phyloP scores from a whole-genome alignment of 2,113 vertebrate genomes.

The Syngnathus typhle region DNA sequence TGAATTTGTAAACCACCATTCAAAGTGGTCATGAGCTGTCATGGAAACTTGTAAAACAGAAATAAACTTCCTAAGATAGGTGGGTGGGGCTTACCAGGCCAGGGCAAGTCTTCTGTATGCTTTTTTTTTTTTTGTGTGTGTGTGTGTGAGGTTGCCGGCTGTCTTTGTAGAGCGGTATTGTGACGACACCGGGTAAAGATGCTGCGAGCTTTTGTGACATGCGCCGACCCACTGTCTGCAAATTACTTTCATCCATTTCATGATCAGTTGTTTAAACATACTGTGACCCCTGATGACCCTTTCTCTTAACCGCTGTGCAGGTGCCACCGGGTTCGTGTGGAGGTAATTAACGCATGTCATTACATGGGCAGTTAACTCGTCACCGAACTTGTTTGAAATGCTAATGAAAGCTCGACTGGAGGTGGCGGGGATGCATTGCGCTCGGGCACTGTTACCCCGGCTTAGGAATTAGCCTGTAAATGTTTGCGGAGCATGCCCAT shows the following conservation, averaged over 20 bases:
- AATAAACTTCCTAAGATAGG: slow-evolving; percentile 4
- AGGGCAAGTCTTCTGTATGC: background rate
- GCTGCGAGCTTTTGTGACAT: background rate
- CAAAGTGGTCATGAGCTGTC: slow-evolving; percentile 13
- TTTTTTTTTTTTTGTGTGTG: background rate
- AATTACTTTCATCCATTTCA: background rate
- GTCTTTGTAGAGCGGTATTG: background rate
- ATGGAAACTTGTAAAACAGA: slow-evolving; percentile 7
- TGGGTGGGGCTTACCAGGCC: background rate
- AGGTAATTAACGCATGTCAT: slow-evolving; percentile 78
- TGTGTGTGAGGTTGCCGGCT: background rate
- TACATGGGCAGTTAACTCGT: slow-evolving; percentile 77
- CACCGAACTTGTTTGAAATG: slow-evolving; percentile 78
- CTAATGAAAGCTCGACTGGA: slow-evolving; percentile 69
- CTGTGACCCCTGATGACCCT: slow-evolving; percentile 25
- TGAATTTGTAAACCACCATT: slow-evolving; percentile 25
- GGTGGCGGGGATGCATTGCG: slow-evolving; percentile 32
- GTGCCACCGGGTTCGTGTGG: slow-evolving; percentile 62
- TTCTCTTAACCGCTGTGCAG: slow-evolving; percentile 66
- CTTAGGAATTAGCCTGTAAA: slow-evolving; percentile 41
- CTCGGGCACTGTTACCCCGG: slow-evolving; percentile 41
- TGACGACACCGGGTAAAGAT: background rate
- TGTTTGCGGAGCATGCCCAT: slow-evolving; percentile 38
- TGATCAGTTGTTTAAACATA: slow-evolving; percentile 7
- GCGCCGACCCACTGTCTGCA: background rate